Evolutionary conservation across 2,113 vertebrate genomes (phyloP).

Genomic region (Choloepus hoffmanni): DNA sequence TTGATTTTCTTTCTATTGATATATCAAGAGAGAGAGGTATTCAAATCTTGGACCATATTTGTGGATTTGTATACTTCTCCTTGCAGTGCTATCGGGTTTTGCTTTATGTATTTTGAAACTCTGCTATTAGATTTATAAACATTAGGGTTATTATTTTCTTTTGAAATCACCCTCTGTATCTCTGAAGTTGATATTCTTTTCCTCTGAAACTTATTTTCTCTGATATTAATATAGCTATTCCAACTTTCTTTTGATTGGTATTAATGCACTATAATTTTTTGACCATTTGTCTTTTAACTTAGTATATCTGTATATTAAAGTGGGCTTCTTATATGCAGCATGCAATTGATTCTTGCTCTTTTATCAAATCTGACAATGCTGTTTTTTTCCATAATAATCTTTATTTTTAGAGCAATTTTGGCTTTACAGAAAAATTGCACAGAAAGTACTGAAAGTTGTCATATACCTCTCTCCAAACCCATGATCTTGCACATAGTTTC

Average conservation of each 20-base stretch:
- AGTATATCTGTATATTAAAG: too few relatives aligned
- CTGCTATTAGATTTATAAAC: not conserved
- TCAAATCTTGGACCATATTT: not conserved
- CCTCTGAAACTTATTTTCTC: not conserved
- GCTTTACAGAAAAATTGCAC: too few relatives aligned
- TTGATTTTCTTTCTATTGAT: not conserved
- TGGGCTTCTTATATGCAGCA: too few relatives aligned
- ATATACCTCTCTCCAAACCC: too few relatives aligned
- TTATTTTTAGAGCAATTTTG: too few relatives aligned
- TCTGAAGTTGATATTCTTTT: not conserved
- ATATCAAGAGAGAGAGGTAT: not conserved
- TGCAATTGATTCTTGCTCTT: too few relatives aligned
- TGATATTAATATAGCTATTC: not conserved
- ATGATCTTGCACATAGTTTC: too few relatives aligned
- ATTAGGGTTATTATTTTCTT: not conserved
- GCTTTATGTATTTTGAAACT: not conserved
- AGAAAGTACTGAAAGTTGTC: too few relatives aligned
- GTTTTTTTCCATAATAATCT: too few relatives aligned
- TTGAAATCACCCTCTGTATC: not conserved
- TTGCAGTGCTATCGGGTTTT: slow-evolving; percentile 13
- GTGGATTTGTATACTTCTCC: not conserved
- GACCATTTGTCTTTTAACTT: too few relatives aligned
- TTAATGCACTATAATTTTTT: too few relatives aligned
- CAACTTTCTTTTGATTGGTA: not conserved
- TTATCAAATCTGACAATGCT: too few relatives aligned